These are phyloP conservation scores for Drosophila elegans DNA, from an alignment of 1,140 invertebrate genomes.

Conservation along the genomic window DNA sequence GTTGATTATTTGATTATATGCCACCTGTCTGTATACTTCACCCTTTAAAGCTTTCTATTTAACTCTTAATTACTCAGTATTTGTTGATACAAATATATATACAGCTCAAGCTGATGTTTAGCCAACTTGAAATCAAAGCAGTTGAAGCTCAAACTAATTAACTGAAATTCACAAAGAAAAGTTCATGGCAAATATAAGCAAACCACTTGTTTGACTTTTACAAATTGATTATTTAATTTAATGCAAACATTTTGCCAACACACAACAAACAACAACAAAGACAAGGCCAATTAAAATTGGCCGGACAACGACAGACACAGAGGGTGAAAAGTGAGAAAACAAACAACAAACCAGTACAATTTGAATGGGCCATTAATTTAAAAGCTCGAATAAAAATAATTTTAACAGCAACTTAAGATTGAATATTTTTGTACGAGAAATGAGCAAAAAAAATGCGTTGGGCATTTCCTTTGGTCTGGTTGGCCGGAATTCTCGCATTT, in stretches of 20 bases:
- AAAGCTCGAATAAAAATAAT: slow-evolving; percentile 19
- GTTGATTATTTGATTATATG: neutral
- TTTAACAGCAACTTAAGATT: slow-evolving; percentile 29
- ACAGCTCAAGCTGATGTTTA: neutral
- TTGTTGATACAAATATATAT: neutral
- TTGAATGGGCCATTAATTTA: slow-evolving; percentile 14
- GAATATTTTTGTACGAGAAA: slow-evolving; percentile 34
- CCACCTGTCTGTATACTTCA: neutral
- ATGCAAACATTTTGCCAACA: slow-evolving; percentile 59
- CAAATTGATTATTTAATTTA: slow-evolving; percentile 62
- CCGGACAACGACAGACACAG: neutral
- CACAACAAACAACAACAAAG: slow-evolving; percentile 56
- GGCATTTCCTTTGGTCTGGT: slow-evolving; percentile 22
- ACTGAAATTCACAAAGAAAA: slow-evolving; percentile 42
- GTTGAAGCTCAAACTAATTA: slow-evolving; percentile 39
- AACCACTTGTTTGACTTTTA: slow-evolving; percentile 51
- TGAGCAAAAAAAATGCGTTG: slow-evolving; percentile 39
- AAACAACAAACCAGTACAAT: slow-evolving; percentile 27
- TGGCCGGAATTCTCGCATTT: slow-evolving; percentile 51
- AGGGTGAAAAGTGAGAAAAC: neutral
- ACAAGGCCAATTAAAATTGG: slow-evolving; percentile 67
- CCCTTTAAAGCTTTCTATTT: too few relatives aligned
- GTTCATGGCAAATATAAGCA: slow-evolving; percentile 45
- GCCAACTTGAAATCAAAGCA: slow-evolving; percentile 40
- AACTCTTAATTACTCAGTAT: slow-evolving; percentile 6